A percentile compares a stretch with the other conserved stretches of the same genome.
Conservation (phyloP, 2,797 vertebrate species). For the Alca torda region DNA sequence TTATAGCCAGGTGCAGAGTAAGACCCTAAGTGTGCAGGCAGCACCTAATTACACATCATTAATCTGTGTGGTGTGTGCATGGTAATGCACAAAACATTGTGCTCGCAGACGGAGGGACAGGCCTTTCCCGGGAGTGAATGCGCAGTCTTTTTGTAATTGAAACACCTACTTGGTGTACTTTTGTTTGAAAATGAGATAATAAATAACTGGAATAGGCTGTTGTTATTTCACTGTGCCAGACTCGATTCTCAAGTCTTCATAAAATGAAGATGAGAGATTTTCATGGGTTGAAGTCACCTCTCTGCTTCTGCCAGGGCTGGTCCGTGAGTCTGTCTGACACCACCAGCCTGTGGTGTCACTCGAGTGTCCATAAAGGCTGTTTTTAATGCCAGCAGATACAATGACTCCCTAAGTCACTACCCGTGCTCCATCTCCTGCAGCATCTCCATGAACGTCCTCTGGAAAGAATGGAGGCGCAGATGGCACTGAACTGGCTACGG, state of each 20-base stretch:
- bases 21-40: not conserved
- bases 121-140: not conserved
- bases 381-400: not conserved
- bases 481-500: not conserved
- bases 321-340: not conserved
- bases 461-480: not conserved
- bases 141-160: not conserved
- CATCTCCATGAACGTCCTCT: not conserved
- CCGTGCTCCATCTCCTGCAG: not conserved
- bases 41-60: not conserved
- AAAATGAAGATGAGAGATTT: not conserved
- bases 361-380: not conserved
- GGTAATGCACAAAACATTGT: not conserved
- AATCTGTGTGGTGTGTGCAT: not conserved
- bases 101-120: not conserved
- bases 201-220: not conserved
- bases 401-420: not conserved
- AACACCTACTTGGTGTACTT: not conserved
- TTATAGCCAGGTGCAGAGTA: not conserved
- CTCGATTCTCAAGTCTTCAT: not conserved
- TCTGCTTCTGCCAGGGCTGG: not conserved
- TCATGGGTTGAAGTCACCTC: not conserved
- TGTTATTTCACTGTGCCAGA: not conserved
- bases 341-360: not conserved
- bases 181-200: not conserved